Percentiles rank a stretch among this genome's conserved stretches.
These are phyloP conservation scores for Oscheius sp. DNA, from an alignment of 2,888 invertebrate genomes.

Conservation along the genomic window DNA sequence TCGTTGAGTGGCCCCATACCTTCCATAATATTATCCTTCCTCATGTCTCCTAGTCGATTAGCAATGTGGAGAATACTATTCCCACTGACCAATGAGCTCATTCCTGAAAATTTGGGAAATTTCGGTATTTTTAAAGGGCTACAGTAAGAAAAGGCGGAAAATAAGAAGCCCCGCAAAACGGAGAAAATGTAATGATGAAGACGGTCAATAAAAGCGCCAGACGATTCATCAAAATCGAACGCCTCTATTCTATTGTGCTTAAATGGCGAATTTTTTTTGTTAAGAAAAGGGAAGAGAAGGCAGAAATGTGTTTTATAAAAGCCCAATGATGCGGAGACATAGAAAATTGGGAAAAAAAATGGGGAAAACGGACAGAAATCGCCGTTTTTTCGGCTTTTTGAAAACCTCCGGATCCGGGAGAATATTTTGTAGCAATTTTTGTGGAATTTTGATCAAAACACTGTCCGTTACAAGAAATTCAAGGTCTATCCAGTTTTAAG, in stretches of 20 bases:
- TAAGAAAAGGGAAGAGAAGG: too few species aligned
- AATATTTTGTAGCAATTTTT: too few species aligned
- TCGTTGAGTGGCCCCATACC: neutral
- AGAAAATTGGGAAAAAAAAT: too few species aligned
- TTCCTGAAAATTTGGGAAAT: neutral
- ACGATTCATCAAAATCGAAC: constrained; percentile 29
- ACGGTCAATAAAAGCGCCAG: constrained; percentile 14
- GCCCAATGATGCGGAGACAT: too few species aligned
- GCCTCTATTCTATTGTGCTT: constrained; percentile 30
- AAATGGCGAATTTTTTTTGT: constrained; percentile 34
- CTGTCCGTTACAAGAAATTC: too few species aligned
- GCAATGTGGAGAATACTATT: constrained; percentile 35
- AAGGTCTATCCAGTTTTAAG: too few species aligned
- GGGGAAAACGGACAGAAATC: too few species aligned
- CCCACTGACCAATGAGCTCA: constrained; percentile 35
- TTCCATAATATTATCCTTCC: neutral
- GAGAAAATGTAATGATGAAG: constrained; percentile 6
- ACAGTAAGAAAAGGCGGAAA: constrained; percentile 2
- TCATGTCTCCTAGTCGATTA: constrained; percentile 28
- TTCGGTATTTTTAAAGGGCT: neutral
- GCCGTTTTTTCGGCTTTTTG: too few species aligned
- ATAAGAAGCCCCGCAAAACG: neutral
- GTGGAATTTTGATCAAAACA: too few species aligned
- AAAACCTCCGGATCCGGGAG: too few species aligned
- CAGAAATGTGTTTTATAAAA: too few species aligned